Conservation (phyloP, 2,888 invertebrate species). For the Ectemnius continuus region DNA sequence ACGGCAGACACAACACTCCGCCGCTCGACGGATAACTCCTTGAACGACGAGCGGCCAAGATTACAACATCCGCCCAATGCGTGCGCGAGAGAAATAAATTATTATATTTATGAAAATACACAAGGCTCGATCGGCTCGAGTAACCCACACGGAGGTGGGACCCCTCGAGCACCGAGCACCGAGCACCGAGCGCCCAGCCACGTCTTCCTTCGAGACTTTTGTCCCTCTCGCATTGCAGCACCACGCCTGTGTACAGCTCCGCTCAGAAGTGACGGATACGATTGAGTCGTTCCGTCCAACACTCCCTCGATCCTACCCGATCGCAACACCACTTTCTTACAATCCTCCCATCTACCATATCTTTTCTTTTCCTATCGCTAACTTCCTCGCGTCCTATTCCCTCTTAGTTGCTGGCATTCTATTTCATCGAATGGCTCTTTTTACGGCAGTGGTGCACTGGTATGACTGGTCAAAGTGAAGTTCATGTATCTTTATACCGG, state of each 20-base stretch:
- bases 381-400: no score
- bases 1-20: no score
- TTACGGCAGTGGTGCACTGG: no score
- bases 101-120: slow-evolving; percentile 68
- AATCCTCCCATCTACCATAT: no score
- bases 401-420: no score
- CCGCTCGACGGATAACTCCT: slow-evolving; percentile 23
- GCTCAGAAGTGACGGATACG: slow-evolving; percentile 54
- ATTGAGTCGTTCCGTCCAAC: slow-evolving; percentile 27
- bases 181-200: slow-evolving; percentile 34
- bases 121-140: slow-evolving; percentile 15
- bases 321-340: no score
- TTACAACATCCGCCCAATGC: slow-evolving; percentile 62
- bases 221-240: slow-evolving; percentile 52
- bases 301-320: no score
- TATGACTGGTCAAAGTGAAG: no score
- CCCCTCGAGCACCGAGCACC: slow-evolving; percentile 52
- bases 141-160: slow-evolving; percentile 45
- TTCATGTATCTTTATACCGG: no score
- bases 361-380: no score
- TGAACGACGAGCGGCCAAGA: slow-evolving; percentile 53
- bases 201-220: slow-evolving; percentile 55
- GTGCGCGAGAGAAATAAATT: slow-evolving; percentile 64
- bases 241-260: slow-evolving; percentile 56
- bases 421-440: no score